These are phyloP conservation scores for Pangasianodon hypophthalmus DNA, from an alignment of 2,113 vertebrate species.

Conservation along the genomic window DNA sequence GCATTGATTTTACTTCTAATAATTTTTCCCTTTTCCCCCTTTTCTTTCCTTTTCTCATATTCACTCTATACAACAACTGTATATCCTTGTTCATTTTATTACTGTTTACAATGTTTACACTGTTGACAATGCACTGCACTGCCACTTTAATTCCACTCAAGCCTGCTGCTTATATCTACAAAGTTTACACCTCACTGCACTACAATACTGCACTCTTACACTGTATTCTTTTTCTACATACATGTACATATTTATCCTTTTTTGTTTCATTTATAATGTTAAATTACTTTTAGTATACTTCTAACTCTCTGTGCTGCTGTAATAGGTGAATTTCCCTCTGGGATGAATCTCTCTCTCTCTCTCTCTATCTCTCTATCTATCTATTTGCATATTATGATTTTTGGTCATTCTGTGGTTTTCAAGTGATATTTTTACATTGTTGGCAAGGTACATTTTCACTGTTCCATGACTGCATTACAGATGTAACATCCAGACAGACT, in stretches of 20 bases:
- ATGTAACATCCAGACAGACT: neutral
- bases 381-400: no score
- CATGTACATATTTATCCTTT: no score
- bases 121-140: neutral
- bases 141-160: neutral
- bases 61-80: neutral
- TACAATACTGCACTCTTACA: neutral
- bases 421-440: neutral
- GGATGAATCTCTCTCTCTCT: no score
- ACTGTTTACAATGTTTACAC: neutral
- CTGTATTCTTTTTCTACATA: neutral
- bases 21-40: no score
- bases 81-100: neutral
- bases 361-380: no score
- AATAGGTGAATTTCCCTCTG: no score
- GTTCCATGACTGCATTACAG: neutral
- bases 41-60: neutral
- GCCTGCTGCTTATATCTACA: neutral
- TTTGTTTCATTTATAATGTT: no score
- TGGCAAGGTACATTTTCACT: neutral
- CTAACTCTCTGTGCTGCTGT: no score
- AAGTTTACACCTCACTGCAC: neutral
- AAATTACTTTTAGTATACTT: no score
- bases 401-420: no score
- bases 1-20: neutral